Conservation (phyloP, 2,113 vertebrate species). For the Semnornis frantzii region DNA sequence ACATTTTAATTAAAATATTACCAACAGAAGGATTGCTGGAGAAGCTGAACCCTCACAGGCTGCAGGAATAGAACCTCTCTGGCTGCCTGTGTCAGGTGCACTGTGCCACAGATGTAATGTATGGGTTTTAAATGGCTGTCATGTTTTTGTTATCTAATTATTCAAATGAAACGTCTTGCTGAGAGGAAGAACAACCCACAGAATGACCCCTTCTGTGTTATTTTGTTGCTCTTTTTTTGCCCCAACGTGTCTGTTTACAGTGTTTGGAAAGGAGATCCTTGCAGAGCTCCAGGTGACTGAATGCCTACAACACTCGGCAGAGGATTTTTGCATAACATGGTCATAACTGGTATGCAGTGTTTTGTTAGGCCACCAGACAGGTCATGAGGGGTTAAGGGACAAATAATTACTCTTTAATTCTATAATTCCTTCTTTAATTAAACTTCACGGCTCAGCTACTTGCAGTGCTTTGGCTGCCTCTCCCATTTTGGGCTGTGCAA, state of each 20-base stretch:
- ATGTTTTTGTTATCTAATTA: slow-evolving; percentile 75
- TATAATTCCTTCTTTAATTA: slow-evolving; percentile 75
- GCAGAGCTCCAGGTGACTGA: slow-evolving; percentile 78
- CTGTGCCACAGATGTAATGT: slow-evolving; percentile 12
- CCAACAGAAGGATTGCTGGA: neutral
- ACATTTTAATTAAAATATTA: neutral
- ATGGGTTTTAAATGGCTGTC: slow-evolving; percentile 70
- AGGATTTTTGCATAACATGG: slow-evolving; percentile 72
- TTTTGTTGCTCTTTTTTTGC: slow-evolving; percentile 45
- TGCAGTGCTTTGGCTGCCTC: slow-evolving; percentile 24
- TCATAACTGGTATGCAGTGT: slow-evolving; percentile 78
- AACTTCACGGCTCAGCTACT: slow-evolving; percentile 50
- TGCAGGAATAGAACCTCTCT: neutral
- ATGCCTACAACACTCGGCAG: slow-evolving; percentile 78
- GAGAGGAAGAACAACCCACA: slow-evolving; percentile 63
- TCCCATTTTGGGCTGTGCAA: neutral
- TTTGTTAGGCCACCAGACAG: slow-evolving; percentile 76
- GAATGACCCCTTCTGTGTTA: slow-evolving; percentile 49
- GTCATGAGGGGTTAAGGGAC: slow-evolving; percentile 74
- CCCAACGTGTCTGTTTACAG: slow-evolving; percentile 3
- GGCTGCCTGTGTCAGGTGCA: neutral
- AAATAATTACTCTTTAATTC: slow-evolving; percentile 80
- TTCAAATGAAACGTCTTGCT: slow-evolving; percentile 72
- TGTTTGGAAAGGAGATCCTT: slow-evolving; percentile 59
- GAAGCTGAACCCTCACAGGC: neutral